Base-by-base conservation (phyloP, 2,113 vertebrate species). In the Mandrillus leucophaeus region DNA sequence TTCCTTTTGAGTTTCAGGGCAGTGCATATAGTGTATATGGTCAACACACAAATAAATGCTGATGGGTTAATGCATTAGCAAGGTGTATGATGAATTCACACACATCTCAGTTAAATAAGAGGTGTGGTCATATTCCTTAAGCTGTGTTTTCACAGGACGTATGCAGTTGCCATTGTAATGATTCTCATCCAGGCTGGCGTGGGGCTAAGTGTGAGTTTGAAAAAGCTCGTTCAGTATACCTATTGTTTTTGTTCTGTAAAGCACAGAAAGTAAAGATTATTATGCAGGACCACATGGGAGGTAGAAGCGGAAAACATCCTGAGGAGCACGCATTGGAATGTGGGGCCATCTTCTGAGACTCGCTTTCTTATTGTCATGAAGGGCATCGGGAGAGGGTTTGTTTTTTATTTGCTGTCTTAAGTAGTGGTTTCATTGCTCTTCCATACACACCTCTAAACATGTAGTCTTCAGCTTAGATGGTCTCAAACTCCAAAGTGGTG, bases 231-330 rank as follows among this genome's bases (percentile, higher is more conserved):
- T 97, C 75, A 90, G 2, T 23, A 18, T 57, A 55, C 16, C 64
- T 91, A 14, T 64, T 89, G 59, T 79, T 79, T 96, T 32, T 87
- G 95, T 73, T 68, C 94, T 79, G 3, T n/a, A 76, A 93, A 70
- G 83, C 92, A 83, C 88, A 75, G 5, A 70, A 91, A 83, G 52
- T 83, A 45, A 17, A 50, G 70, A 32, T 94, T 61, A 90, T 55
- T 88, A 13, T 92, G 70, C 89, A 93, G 86, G 83, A 38, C 94
- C 82, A 35, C 35, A 5, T 3, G 48, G 78, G 57, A 52, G 59
- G 75, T 22, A 32, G 76, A 27, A 50, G 85, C 64, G 48, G 68
- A 23, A 57, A 43, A 40, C 40, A 1, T 13, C 76, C 3, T 20
- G 35, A 78, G 68, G 17, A 84, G 81, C 16, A 27, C 12, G 38